Percentiles rank a stretch among this genome's conserved stretches.
These are phyloP conservation scores for Drosophila kambysellisi DNA, from an alignment of 2,888 invertebrate species.

Conservation along the genomic window DNA sequence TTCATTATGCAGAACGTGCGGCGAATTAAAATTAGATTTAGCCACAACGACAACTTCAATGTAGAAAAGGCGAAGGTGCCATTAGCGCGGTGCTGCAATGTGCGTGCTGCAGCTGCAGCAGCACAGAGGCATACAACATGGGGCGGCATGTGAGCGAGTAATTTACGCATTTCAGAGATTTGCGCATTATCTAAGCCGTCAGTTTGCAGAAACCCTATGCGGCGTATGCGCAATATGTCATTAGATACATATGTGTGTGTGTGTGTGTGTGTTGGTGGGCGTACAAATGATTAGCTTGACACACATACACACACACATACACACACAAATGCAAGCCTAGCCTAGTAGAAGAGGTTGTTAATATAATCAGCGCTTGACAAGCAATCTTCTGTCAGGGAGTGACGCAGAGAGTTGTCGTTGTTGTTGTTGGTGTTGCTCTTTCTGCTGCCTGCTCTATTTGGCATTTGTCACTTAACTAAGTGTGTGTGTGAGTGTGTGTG, in stretches of 20 bases:
- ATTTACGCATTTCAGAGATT: slow-evolving; percentile 56
- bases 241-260: background rate
- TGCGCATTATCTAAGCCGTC: slow-evolving; percentile 48
- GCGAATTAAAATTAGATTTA: slow-evolving; percentile 73
- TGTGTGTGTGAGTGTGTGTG: slow-evolving; percentile 10
- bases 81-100: slow-evolving; percentile 46
- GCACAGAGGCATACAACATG: slow-evolving; percentile 23
- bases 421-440: slow-evolving; percentile 35
- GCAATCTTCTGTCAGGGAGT: slow-evolving; percentile 70
- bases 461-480: slow-evolving; percentile 55
- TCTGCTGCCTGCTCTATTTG: slow-evolving; percentile 57
- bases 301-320: background rate
- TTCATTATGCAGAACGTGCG: slow-evolving; percentile 78
- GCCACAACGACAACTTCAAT: slow-evolving; percentile 49
- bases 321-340: background rate
- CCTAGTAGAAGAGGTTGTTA: slow-evolving; percentile 48
- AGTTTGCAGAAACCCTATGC: slow-evolving; percentile 23
- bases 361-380: slow-evolving; percentile 74
- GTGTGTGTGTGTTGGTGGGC: slow-evolving; percentile 1
- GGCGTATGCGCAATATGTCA: slow-evolving; percentile 52
- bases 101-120: slow-evolving; percentile 23
- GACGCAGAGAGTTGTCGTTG: slow-evolving; percentile 50
- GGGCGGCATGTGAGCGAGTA: slow-evolving; percentile 10
- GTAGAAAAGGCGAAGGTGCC: slow-evolving; percentile 42
- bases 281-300: slow-evolving; percentile 42